A percentile compares a stretch with the other conserved stretches of the same genome.
These are phyloP conservation scores for Conus ventricosus DNA, from an alignment of 1,140 invertebrate species.

Conservation along the genomic window DNA sequence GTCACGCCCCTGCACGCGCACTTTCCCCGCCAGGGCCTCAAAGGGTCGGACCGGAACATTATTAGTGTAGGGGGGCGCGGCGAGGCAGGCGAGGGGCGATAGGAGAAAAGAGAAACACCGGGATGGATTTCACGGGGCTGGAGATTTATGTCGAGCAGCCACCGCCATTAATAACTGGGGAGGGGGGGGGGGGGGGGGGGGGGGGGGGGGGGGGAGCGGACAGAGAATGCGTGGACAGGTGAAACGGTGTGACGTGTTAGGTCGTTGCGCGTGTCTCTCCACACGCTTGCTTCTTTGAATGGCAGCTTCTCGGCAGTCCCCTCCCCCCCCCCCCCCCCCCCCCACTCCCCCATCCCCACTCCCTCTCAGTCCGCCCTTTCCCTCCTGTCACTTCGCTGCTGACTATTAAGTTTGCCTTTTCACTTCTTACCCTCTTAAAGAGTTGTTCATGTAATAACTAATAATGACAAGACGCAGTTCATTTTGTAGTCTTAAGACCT, in stretches of 20 bases:
- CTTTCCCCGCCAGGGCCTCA: conserved; percentile 26
- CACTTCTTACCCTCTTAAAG: too few species aligned
- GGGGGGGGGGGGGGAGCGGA: not conserved
- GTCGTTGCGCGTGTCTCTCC: not conserved
- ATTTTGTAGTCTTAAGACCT: too few species aligned
- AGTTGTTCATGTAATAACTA: too few species aligned
- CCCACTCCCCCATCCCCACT: too few species aligned
- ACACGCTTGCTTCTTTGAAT: not conserved
- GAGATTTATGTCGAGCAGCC: not conserved
- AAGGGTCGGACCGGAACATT: conserved; percentile 9
- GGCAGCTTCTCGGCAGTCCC: not conserved
- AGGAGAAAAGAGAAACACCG: not conserved
- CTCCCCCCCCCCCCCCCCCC: too few species aligned
- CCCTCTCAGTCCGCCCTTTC: too few species aligned
- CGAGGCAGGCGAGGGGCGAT: not conserved
- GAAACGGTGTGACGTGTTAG: not conserved
- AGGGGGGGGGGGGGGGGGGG: not conserved
- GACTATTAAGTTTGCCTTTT: too few species aligned
- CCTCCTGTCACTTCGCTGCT: too few species aligned
- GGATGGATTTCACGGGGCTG: not conserved
- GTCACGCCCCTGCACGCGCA: conserved; percentile 39
- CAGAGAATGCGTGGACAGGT: not conserved
- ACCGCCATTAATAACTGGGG: not conserved
- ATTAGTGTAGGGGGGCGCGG: not conserved
- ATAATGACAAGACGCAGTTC: too few species aligned